Evolutionary conservation across 2,797 vertebrate species (phyloP), one percentile per base, ranked within the genome.

Genomic region (Fistularia tabacaria): DNA sequence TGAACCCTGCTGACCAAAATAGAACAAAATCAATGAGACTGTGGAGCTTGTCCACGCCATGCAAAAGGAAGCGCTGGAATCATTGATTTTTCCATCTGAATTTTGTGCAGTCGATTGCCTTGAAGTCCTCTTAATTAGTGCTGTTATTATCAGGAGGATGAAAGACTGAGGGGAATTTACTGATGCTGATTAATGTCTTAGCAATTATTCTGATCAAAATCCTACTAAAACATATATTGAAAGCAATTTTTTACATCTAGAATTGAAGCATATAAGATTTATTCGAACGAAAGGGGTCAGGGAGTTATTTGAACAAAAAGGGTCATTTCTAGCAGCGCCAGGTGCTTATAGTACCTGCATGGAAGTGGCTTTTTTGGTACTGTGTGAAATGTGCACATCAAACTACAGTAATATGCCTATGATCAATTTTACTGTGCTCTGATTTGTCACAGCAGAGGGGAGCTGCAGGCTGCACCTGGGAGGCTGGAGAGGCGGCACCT

Each of bases 71-170:
- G 85, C 71, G 84, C 68, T 64, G 54, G 53, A 58, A 25, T 36
- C 54, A 90, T 89, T 78, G 87, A 90, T 87, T 88, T 87, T 78
- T 76, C 64, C 57, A 0, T 48, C 70, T 80, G 79, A 84, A 69
- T 83, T 73, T 87, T 87, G 77, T 66, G 54, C 63, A 59, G 88
- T 85, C 61, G 66, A 87, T 74, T 64, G 46, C 39, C 53, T 59
- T 64, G 61, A 74, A 77, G 70, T 75, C 64, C 69, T 80, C 53
- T 73, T 62, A 85, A 83, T 81, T 69, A 64, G 73, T 66, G 66
- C 60, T 40, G 47, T 14, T 69, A 62, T 77, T 80, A 81, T 72
- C 66, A 72, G 58, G 25, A 52, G 60, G 52, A 69, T 61, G 43
- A 62, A 14, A 45, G 66, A 67, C 46, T 36, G 66, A 69, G 51